These are phyloP conservation scores for Thera obeliscata DNA, from an alignment of 2,888 invertebrate species.

Conservation along the genomic window DNA sequence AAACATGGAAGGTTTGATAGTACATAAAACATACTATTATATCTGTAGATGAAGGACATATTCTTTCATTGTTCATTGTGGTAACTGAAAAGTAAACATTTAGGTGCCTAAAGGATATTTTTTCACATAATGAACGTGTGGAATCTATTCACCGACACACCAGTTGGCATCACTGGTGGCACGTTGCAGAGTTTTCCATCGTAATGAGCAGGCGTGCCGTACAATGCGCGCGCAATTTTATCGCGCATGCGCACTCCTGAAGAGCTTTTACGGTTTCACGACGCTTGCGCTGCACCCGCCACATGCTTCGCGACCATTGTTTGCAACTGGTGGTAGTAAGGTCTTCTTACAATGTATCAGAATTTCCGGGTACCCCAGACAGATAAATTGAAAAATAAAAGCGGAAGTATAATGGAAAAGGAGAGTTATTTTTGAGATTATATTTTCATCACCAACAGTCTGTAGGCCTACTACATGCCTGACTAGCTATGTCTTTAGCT, in stretches of 20 bases:
- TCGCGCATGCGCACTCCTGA: constrained; percentile 50
- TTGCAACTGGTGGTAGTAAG: constrained; percentile 27
- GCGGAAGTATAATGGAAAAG: too few relatives aligned
- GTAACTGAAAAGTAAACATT: too few relatives aligned
- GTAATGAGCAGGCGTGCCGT: constrained; percentile 61
- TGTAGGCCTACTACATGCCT: too few relatives aligned
- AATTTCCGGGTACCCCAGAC: background rate
- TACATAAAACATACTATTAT: too few relatives aligned
- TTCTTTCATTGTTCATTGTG: too few relatives aligned
- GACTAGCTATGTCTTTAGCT: too few relatives aligned
- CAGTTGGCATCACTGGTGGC: constrained; percentile 18
- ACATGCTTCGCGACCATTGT: constrained; percentile 67
- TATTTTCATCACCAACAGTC: too few relatives aligned
- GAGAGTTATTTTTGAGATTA: too few relatives aligned
- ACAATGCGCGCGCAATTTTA: constrained; percentile 46
- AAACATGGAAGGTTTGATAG: too few relatives aligned
- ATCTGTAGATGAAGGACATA: too few relatives aligned
- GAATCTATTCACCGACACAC: background rate
- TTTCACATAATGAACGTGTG: background rate
- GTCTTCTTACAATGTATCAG: constrained; percentile 4
- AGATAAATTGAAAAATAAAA: background rate
- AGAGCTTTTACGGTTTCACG: constrained; percentile 79
- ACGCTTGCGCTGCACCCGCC: constrained; percentile 65
- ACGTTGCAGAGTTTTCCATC: constrained; percentile 49
- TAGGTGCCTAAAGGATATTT: background rate